phyloP scores from a whole-genome alignment of 2,113 vertebrate species.

The Marmota flaviventris region DNA sequence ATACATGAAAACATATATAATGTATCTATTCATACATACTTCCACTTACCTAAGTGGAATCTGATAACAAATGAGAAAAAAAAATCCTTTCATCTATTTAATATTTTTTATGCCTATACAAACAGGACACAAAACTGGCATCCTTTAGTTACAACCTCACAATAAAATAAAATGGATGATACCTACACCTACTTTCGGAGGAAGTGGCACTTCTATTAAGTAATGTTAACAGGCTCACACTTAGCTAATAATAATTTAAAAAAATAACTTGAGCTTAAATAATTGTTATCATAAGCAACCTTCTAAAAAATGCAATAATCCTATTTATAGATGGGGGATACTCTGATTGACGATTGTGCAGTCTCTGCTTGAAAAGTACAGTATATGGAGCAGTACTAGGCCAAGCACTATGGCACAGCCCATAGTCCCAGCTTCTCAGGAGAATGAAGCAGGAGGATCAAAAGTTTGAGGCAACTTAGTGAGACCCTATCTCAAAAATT shows the following conservation, averaged over 20 bases:
- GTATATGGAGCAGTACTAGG: not conserved
- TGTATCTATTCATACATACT: not conserved
- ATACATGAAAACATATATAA: not conserved
- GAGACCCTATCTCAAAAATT: not conserved
- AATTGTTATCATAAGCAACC: not conserved
- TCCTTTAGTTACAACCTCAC: not conserved
- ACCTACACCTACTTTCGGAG: not conserved
- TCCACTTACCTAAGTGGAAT: not conserved
- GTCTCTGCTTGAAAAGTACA: not conserved
- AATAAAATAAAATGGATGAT: not conserved
- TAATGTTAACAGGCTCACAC: not conserved
- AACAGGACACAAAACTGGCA: not conserved
- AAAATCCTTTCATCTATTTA: not conserved
- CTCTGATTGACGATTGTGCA: not conserved
- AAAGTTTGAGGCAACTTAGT: too few species aligned
- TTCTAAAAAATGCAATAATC: not conserved
- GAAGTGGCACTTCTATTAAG: not conserved
- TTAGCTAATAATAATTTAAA: too few species aligned
- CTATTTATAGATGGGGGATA: not conserved
- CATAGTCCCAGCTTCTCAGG: too few species aligned
- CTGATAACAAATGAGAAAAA: not conserved
- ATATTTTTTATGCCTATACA: not conserved
- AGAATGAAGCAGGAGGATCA: too few species aligned
- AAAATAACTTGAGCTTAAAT: too few species aligned
- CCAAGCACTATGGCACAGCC: too few species aligned